phyloP scores from a whole-genome alignment of 2,797 vertebrate genomes.

The Echeneis naucrates region DNA sequence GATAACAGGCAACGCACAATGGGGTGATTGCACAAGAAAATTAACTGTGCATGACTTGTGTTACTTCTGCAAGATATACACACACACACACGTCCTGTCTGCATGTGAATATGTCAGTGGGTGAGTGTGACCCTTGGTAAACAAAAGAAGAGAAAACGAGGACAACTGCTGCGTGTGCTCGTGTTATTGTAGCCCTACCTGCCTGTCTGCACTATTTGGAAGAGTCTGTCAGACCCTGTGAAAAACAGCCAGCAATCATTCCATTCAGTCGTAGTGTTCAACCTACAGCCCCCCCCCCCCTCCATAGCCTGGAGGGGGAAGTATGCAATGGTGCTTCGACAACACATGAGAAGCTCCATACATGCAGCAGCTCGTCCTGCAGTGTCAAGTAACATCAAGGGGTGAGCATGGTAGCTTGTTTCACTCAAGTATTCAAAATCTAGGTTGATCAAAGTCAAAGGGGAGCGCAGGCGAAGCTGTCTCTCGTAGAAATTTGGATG shows the following conservation, averaged over 20 bases:
- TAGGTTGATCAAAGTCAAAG: conserved; percentile 34
- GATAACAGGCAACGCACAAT: background rate
- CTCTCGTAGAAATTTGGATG: conserved; percentile 63
- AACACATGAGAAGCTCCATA: conserved; percentile 41
- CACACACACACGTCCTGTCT: background rate
- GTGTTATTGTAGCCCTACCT: conserved; percentile 65
- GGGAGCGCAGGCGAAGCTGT: conserved; percentile 21
- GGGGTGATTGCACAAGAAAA: background rate
- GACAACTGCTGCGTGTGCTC: conserved; percentile 39
- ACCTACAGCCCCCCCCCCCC: background rate
- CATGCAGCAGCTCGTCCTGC: conserved; percentile 69
- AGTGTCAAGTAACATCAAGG: conserved; percentile 67
- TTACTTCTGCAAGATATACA: conserved; percentile 23
- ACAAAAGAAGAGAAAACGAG: conserved; percentile 38
- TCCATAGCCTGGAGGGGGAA: conserved; percentile 29
- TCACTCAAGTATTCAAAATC: conserved; percentile 36
- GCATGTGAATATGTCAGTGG: conserved; percentile 17
- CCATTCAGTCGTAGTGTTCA: conserved; percentile 43
- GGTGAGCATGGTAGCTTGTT: conserved; percentile 47
- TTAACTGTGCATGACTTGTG: background rate
- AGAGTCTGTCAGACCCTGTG: conserved; percentile 50
- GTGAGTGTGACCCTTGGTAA: conserved; percentile 36
- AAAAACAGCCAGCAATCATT: conserved; percentile 64
- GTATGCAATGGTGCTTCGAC: conserved; percentile 47
- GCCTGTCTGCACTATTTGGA: conserved; percentile 52